A percentile compares a stretch with the other conserved stretches of the same genome.
Evolutionary conservation across 2,888 invertebrate species (phyloP).

Genomic region (Habrosyne pyritoides): DNA sequence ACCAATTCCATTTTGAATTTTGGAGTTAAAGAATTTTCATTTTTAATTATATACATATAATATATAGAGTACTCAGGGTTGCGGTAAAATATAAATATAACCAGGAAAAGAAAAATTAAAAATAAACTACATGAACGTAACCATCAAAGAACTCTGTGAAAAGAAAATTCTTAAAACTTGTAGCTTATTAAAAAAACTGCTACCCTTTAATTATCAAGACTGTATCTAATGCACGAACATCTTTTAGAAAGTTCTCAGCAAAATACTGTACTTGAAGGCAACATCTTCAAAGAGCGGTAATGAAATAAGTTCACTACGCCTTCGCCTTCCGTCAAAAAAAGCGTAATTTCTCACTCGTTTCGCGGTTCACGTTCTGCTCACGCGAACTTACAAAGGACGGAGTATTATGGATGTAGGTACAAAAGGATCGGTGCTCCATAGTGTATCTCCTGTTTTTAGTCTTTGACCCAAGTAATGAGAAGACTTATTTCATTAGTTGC

Average conservation of each 20-base stretch:
- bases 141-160: not conserved
- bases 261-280: not conserved
- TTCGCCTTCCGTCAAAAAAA: not conserved
- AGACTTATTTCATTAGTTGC: slow-evolving; percentile 5
- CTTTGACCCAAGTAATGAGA: slow-evolving; percentile 1
- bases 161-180: not conserved
- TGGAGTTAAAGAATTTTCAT: no score
- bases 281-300: slow-evolving; percentile 29
- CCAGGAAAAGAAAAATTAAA: no score
- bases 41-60: no score
- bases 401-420: not conserved
- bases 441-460: not conserved
- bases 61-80: no score
- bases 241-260: not conserved
- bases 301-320: slow-evolving; percentile 33
- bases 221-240: not conserved
- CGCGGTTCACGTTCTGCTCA: not conserved
- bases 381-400: not conserved
- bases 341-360: slow-evolving; percentile 6
- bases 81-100: no score
- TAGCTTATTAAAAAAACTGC: not conserved
- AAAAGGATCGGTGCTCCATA: not conserved
- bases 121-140: no score
- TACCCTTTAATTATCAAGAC: not conserved
- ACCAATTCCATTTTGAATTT: no score